Conservation (phyloP, 2,888 invertebrate species). For the Sympetrum striolatum region DNA sequence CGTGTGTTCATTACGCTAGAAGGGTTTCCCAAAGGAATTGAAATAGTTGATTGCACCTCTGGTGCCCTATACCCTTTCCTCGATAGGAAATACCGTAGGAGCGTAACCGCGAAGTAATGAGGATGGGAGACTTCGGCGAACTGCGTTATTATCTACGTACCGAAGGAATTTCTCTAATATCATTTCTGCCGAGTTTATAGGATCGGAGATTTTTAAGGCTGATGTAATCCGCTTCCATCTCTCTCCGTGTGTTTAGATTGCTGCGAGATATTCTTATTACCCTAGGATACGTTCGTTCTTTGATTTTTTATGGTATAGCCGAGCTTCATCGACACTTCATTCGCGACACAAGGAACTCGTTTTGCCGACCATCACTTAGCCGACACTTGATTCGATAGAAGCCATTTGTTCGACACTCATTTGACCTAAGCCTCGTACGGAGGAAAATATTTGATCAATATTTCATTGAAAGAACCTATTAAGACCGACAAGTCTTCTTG, state of each 20-base stretch:
- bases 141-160: constrained; percentile 4
- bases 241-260: neutral
- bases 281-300: neutral
- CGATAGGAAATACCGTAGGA: neutral
- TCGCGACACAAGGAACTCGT: no score
- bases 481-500: no score
- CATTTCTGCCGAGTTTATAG: constrained; percentile 5
- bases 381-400: no score
- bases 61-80: neutral
- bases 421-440: no score
- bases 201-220: neutral
- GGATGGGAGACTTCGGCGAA: neutral
- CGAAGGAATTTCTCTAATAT: neutral
- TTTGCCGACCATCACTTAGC: no score
- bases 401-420: no score
- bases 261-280: neutral
- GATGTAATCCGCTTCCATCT: neutral
- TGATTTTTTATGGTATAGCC: no score
- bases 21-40: neutral
- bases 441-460: no score
- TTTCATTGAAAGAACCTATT: no score
- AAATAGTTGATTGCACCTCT: neutral
- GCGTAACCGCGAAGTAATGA: neutral
- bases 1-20: neutral
- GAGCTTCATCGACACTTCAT: no score